Evolutionary conservation across 2,888 invertebrate species (phyloP).

Genomic region (Linnaemya vulpina): DNA sequence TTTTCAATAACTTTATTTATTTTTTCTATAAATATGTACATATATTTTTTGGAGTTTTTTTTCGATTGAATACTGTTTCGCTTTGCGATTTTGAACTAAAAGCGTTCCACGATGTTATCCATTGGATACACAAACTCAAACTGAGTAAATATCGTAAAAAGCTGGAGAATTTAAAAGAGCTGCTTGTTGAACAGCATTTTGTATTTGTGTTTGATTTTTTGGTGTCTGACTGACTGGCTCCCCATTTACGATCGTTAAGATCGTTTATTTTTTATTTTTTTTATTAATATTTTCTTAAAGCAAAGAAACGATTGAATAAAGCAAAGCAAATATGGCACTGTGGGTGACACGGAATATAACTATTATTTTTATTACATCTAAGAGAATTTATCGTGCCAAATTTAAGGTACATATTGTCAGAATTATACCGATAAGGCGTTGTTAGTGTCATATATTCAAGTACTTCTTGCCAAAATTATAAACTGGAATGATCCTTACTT

Average conservation of each 20-base stretch:
- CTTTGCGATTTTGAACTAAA: conserved; percentile 28
- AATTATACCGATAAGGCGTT: no score
- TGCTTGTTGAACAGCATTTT: conserved; percentile 38
- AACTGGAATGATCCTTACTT: no score
- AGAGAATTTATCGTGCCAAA: no score
- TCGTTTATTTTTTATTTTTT: conserved; percentile 32
- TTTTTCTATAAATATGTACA: conserved; percentile 46
- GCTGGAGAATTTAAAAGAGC: conserved; percentile 76
- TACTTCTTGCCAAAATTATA: no score
- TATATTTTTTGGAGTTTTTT: conserved; percentile 32
- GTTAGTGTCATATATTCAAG: no score
- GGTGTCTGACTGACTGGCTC: conserved; percentile 63
- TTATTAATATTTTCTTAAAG: conserved; percentile 20
- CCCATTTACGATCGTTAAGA: conserved; percentile 62
- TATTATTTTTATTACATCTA: background rate
- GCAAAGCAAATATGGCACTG: conserved; percentile 28
- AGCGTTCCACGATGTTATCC: conserved; percentile 69
- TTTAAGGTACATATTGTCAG: no score
- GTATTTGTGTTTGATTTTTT: conserved; percentile 46
- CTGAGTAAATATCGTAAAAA: conserved; percentile 81
- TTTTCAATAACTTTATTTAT: conserved; percentile 33
- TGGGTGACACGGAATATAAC: conserved; percentile 12
- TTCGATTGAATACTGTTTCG: conserved; percentile 37
- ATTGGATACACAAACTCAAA: conserved; percentile 79
- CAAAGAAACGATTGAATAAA: conserved; percentile 43